These are phyloP conservation scores for Colletes gigas DNA, from an alignment of 1,140 invertebrate species.

Conservation along the genomic window DNA sequence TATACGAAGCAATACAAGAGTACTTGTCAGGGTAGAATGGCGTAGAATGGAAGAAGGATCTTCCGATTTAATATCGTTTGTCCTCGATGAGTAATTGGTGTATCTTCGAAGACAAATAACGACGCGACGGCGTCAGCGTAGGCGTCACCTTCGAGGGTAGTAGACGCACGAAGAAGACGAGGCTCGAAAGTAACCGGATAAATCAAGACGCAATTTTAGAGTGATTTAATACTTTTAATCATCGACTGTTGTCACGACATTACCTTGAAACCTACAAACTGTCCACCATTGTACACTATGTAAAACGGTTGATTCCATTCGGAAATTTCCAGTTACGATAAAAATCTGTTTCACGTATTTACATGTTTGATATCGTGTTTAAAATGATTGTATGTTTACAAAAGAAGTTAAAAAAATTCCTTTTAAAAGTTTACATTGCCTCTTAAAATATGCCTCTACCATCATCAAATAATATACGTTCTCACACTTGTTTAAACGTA, in stretches of 20 bases:
- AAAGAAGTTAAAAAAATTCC: too few species aligned
- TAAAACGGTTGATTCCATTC: not conserved
- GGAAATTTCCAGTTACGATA: too few species aligned
- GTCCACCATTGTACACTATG: not conserved
- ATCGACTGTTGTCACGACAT: conserved; percentile 50
- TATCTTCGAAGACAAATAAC: conserved; percentile 45
- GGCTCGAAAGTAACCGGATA: conserved; percentile 18
- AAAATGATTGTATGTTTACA: too few species aligned
- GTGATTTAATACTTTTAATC: conserved; percentile 60
- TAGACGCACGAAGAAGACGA: conserved; percentile 5
- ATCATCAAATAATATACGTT: too few species aligned
- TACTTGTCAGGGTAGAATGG: not conserved
- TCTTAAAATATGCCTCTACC: too few species aligned
- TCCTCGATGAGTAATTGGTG: conserved; percentile 45
- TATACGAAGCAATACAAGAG: not conserved
- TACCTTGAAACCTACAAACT: conserved; percentile 27
- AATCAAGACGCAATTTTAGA: conserved; percentile 14
- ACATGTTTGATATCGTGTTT: too few species aligned
- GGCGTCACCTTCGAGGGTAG: conserved; percentile 14
- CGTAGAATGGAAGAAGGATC: conserved; percentile 8
- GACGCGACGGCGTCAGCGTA: conserved; percentile 30
- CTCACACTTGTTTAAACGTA: too few species aligned
- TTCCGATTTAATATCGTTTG: conserved; percentile 38
- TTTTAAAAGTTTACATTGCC: too few species aligned
- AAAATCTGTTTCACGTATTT: too few species aligned